A percentile compares a stretch with the other conserved stretches of the same genome.
Evolutionary conservation across 2,113 vertebrate genomes (phyloP).

Genomic region (Phrynosoma platyrhinos): DNA sequence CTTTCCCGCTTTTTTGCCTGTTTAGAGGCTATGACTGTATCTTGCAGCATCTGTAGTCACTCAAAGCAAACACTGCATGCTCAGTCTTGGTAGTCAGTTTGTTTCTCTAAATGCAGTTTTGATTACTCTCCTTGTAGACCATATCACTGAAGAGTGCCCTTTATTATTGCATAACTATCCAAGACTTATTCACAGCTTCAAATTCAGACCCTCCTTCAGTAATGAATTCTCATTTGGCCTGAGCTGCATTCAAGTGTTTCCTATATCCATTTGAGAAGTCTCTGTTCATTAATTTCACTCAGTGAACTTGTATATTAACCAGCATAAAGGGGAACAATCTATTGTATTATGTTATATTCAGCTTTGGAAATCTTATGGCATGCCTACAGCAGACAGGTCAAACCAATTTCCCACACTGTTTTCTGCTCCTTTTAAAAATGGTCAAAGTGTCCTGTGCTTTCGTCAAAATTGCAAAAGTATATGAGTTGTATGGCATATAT

Average conservation of each 20-base stretch:
- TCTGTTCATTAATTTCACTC: conserved; percentile 30
- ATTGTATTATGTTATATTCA: background rate
- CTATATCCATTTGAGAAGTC: background rate
- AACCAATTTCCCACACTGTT: background rate
- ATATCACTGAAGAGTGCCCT: background rate
- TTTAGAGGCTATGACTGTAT: background rate
- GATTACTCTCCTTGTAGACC: conserved; percentile 46
- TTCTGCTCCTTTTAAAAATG: too few species aligned
- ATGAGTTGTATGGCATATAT: background rate
- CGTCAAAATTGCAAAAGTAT: too few species aligned
- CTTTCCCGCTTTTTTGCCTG: background rate
- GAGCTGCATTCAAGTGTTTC: background rate
- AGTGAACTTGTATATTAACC: conserved; percentile 17
- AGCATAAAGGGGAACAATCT: background rate
- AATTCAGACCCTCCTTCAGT: conserved; percentile 9
- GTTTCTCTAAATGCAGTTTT: conserved; percentile 27
- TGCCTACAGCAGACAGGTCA: background rate
- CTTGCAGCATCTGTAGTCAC: background rate
- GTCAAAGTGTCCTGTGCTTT: too few species aligned
- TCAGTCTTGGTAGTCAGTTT: background rate
- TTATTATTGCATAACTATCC: background rate
- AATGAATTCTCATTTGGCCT: conserved; percentile 28
- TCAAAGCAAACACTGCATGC: background rate
- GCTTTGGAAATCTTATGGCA: background rate
- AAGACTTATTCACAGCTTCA: background rate